Evolutionary conservation across 1,140 invertebrate species (phyloP), one percentile per base, ranked within the genome.

Genomic region (Sogatella furcifera): DNA sequence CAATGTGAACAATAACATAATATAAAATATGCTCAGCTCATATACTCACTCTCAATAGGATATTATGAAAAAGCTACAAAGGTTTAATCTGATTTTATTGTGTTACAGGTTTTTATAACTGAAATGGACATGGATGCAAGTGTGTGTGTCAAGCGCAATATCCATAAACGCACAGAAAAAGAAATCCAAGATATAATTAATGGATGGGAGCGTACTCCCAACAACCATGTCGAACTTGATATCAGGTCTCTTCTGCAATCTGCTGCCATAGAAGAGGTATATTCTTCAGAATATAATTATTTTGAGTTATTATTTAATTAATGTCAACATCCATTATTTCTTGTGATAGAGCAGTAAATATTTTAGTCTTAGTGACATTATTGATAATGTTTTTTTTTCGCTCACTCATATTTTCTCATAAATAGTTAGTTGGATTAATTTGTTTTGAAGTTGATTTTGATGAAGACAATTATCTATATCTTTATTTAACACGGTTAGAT

Each of bases 71-170:
- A n/a, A n/a, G n/a, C n/a, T n/a, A n/a, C n/a, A n/a, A n/a, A n/a
- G 22, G 2, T 28, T 42, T 14, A 44, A 54, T 63, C 2, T 28
- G 24, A 28, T 28, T 5, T 22, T 15, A 28, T 6, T 15, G 56
- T 31, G 56, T 15, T 74, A 42, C 69, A 93, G 90, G 89, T 91
- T 0, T 95, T 92, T 69, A 80, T 94, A 49, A 88, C 86, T 67
- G 91, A 95, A 71, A 81, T 96, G 80, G 86, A 92, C 65, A 82
- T 86, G 70, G 90, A 92, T 73, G 67, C 84, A 15, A 77, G 82
- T 64, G 76, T 81, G 0, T 96, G 93, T 72, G 76, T 81, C 41
- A 88, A 88, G 70, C 76, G 88, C 52, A 97, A 97, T 72, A 84
- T 88, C 64, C 93, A 97, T 69, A 83, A 88, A 57, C 80, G 93